A percentile compares a stretch with the other conserved stretches of the same genome.
Conservation (phyloP, 2,797 vertebrate species). For the Scolopax bukidnonensis region DNA sequence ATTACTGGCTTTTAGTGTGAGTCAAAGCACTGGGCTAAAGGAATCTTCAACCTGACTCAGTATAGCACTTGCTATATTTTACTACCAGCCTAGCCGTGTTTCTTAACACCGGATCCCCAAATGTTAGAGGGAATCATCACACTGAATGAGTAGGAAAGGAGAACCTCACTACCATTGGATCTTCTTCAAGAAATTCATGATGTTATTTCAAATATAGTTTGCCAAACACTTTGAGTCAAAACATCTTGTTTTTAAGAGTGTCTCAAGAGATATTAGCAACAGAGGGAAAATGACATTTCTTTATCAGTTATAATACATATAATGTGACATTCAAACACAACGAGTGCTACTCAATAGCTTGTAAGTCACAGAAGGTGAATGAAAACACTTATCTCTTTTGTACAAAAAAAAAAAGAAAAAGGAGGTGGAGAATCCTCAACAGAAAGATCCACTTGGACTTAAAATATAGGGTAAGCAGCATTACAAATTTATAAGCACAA, state of each 20-base stretch:
- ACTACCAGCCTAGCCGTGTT: not conserved
- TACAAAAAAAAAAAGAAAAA: conserved; percentile 34
- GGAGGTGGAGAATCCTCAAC: conserved; percentile 63
- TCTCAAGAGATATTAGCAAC: conserved; percentile 55
- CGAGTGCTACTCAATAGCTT: conserved; percentile 72
- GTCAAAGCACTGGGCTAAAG: not conserved
- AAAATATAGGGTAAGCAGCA: conserved; percentile 67
- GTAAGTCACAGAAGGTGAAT: conserved; percentile 71
- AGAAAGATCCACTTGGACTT: conserved; percentile 74
- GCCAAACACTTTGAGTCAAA: conserved; percentile 35
- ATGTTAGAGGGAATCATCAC: not conserved
- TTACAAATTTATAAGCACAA: conserved; percentile 64
- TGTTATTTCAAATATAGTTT: conserved; percentile 49
- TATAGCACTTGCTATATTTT: not conserved
- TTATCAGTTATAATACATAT: conserved; percentile 51
- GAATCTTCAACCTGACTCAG: not conserved
- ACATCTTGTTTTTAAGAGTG: conserved; percentile 37
- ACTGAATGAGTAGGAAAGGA: not conserved
- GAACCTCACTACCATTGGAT: not conserved
- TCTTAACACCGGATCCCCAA: not conserved
- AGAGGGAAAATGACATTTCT: conserved; percentile 70
- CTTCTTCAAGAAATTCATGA: not conserved
- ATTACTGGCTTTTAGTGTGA: not conserved
- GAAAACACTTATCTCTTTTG: conserved; percentile 71
- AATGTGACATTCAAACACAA: conserved; percentile 71